A percentile compares a stretch with the other conserved stretches of the same genome.
These are phyloP conservation scores for Polydrusus tereticollis DNA, from an alignment of 2,888 invertebrate genomes.

Conservation along the genomic window DNA sequence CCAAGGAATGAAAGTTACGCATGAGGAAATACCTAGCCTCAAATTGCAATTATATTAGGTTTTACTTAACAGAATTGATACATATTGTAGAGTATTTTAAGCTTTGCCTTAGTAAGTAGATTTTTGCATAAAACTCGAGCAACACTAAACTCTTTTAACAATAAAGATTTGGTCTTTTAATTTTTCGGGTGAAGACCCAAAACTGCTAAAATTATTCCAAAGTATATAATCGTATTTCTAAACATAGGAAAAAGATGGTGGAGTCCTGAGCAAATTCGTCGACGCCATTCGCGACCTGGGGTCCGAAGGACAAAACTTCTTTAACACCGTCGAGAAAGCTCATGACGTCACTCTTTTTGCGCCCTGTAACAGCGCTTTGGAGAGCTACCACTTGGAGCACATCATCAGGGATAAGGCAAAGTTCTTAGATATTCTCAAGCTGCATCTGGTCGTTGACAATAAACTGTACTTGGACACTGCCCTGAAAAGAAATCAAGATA, in stretches of 20 bases:
- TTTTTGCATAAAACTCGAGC: too few relatives aligned
- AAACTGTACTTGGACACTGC: constrained; percentile 83
- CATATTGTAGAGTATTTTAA: too few relatives aligned
- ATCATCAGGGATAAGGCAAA: constrained; percentile 78
- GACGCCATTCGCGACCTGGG: constrained; percentile 82
- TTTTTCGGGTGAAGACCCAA: too few relatives aligned
- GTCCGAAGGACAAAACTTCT: constrained; percentile 77
- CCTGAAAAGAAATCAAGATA: constrained; percentile 72
- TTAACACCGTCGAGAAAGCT: constrained; percentile 77
- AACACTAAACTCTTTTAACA: too few relatives aligned
- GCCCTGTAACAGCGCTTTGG: constrained; percentile 90
- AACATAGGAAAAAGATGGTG: constrained; percentile 77
- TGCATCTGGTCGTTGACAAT: constrained; percentile 83
- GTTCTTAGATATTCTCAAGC: constrained; percentile 82
- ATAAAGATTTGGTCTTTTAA: too few relatives aligned
- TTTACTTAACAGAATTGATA: too few relatives aligned
- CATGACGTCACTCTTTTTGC: constrained; percentile 88
- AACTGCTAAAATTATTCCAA: too few relatives aligned
- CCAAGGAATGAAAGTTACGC: too few relatives aligned
- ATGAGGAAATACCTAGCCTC: too few relatives aligned
- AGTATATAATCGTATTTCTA: background rate
- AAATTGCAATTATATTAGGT: too few relatives aligned
- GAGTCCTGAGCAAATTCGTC: constrained; percentile 85
- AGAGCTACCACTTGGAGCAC: constrained; percentile 76
- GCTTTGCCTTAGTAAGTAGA: too few relatives aligned